Conservation (phyloP, 2,113 vertebrate species). For the Mionectes macconnelli region DNA sequence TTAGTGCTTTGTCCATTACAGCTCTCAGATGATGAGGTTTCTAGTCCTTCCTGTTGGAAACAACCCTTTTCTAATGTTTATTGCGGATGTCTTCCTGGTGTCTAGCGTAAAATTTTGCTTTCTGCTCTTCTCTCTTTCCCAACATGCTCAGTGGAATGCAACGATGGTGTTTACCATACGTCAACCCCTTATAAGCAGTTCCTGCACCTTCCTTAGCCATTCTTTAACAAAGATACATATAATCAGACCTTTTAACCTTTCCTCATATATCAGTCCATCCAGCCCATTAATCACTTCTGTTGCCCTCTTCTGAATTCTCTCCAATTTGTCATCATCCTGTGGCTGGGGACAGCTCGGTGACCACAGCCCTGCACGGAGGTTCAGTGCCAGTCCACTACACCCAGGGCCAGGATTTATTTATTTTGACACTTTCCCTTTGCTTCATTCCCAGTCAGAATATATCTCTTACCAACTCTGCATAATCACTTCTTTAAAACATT, state of each 20-base stretch:
- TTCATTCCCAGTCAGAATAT: not conserved
- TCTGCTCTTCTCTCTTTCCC: not conserved
- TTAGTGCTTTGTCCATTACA: conserved; percentile 46
- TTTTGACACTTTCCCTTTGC: not conserved
- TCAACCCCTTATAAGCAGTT: not conserved
- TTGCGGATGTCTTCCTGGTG: not conserved
- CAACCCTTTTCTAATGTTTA: not conserved
- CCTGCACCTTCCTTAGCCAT: not conserved
- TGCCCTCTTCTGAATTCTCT: conserved; percentile 17
- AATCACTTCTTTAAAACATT: conserved; percentile 30
- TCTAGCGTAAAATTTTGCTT: not conserved
- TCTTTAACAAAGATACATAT: conserved; percentile 42
- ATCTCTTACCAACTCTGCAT: not conserved
- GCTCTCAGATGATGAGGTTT: conserved; percentile 5
- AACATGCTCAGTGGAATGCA: not conserved
- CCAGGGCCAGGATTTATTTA: not conserved
- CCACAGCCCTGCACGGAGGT: not conserved
- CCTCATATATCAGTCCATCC: conserved; percentile 37
- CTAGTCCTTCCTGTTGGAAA: conserved; percentile 1
- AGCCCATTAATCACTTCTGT: conserved; percentile 51
- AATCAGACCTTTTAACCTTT: conserved; percentile 51
- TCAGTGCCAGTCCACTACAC: not conserved
- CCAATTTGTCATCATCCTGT: conserved; percentile 27
- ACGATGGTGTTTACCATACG: not conserved
- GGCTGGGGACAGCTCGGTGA: not conserved